Base-by-base conservation (phyloP, 2,888 invertebrate genomes). In the Julus scanicus region DNA sequence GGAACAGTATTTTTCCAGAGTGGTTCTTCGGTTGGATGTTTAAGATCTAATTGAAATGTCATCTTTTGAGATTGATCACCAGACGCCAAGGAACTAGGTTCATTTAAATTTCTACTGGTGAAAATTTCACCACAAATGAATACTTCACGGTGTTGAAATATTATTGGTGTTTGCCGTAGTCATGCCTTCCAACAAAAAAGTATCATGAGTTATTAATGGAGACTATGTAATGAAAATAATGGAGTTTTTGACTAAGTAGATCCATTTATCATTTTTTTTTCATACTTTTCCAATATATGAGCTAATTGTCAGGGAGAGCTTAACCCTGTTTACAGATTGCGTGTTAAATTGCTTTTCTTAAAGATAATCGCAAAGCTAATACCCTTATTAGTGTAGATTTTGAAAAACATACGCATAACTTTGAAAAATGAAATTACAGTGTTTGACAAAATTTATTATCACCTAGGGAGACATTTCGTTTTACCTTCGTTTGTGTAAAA, bases 41-140 rank as follows among this genome's bases (percentile, higher is more conserved):
- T 71, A 1, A 8, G 20, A 29, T 20, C 9, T 71, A 71, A 71
- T 71, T 71, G 71, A 71, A 20, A 71, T 71, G 71, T 20, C 71
- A 71, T 71, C 71, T 71, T 53, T 71, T 29, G 71, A 71, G 71
- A 71, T 71, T 71, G 29, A 71, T 71, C 29, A 29, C 71, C 71
- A 8, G 29, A 1, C 71, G 1, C 20, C 6, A 2, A 20, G 71
- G 71, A 71, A 71, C 71, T 71, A n/a, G 20, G 9, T 71, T 71
- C 20, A 71, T 71, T 71, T 71, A 71, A 71, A 71, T 71, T 71
- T 71, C 71, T 29, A 9, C 29, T 71, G 8, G 20, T 4, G 71
- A 9, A 29, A 29, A 71, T 71, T 29, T 20, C 6, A 71, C 71
- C 71, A 5, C 71, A 20, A n/a, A 63, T 71, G 20, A 71, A 20